A percentile compares a stretch with the other conserved stretches of the same genome.
These are phyloP conservation scores for Stegodyphus dumicola DNA, from an alignment of 1,140 invertebrate species.

Conservation along the genomic window DNA sequence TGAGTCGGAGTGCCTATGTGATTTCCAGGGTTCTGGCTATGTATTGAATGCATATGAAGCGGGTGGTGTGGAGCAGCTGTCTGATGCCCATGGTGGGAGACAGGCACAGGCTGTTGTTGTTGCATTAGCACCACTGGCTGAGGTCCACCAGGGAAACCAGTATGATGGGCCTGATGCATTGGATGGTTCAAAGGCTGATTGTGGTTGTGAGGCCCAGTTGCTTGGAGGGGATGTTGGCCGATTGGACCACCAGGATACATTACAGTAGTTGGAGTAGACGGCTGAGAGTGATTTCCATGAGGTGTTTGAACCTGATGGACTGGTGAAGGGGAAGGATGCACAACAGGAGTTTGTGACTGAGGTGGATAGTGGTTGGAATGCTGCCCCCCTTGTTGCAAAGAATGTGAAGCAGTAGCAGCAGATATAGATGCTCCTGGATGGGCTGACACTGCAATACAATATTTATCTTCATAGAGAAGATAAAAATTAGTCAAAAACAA, in stretches of 20 bases:
- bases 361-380: slow-evolving; percentile 34
- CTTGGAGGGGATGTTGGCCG: slow-evolving; percentile 10
- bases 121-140: slow-evolving; percentile 60
- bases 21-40: slow-evolving; percentile 51
- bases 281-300: slow-evolving; percentile 21
- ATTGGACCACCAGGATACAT: slow-evolving; percentile 12
- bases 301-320: slow-evolving; percentile 19
- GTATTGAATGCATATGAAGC: slow-evolving; percentile 44
- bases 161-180: slow-evolving; percentile 14
- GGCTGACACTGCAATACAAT: slow-evolving; percentile 35
- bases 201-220: not conserved
- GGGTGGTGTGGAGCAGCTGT: slow-evolving; percentile 11
- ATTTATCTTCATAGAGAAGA: slow-evolving; percentile 21
- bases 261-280: slow-evolving; percentile 21
- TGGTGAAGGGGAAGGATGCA: slow-evolving; percentile 44
- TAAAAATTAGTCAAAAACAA: not conserved
- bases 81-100: slow-evolving; percentile 18
- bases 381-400: slow-evolving; percentile 29
- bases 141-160: slow-evolving; percentile 22
- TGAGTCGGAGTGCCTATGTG: not conserved
- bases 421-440: slow-evolving; percentile 5
- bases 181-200: not conserved
- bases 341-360: slow-evolving; percentile 46
- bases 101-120: slow-evolving; percentile 9
- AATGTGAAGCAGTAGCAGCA: not conserved